Percentiles rank a stretch among this genome's conserved stretches.
phyloP scores from a whole-genome alignment of 2,888 invertebrate genomes.

The Pinctada fucata region DNA sequence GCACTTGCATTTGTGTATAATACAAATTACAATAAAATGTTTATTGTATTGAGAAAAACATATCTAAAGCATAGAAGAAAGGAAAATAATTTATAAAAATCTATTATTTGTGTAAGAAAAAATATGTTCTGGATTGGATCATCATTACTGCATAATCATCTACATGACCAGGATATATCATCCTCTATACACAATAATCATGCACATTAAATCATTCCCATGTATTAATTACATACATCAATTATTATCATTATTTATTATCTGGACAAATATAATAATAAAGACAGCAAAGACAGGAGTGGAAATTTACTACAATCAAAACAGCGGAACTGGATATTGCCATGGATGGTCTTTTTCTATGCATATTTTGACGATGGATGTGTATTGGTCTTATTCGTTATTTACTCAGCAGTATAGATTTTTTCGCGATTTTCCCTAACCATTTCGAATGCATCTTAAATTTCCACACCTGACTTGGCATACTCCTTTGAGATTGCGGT shows the following conservation, averaged over 20 bases:
- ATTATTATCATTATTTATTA: conserved; percentile 5
- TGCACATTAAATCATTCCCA: conserved; percentile 36
- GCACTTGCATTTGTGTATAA: conserved; percentile 1
- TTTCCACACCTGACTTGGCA: conserved; percentile 35
- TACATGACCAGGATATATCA: conserved; percentile 5
- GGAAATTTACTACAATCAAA: conserved; percentile 35
- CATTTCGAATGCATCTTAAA: conserved; percentile 31
- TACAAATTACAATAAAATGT: neutral
- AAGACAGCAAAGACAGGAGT: conserved; percentile 20
- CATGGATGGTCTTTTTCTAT: conserved; percentile 24
- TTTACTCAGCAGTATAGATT: conserved; percentile 14
- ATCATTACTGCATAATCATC: conserved; percentile 12
- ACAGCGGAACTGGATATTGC: conserved; percentile 59
- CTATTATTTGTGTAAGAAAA: neutral
- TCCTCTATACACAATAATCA: conserved; percentile 37
- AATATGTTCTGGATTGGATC: conserved; percentile 1
- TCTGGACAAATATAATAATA: conserved; percentile 24
- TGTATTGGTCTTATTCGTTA: conserved; percentile 6
- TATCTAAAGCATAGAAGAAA: conserved; percentile 7
- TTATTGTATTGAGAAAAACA: neutral
- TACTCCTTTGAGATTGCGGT: conserved; percentile 18
- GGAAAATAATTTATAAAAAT: conserved; percentile 13
- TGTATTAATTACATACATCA: conserved; percentile 22
- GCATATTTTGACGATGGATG: neutral
- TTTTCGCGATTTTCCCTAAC: conserved; percentile 9